Evolutionary conservation across 2,113 vertebrate species (phyloP).

Genomic region (Albula goreensis): DNA sequence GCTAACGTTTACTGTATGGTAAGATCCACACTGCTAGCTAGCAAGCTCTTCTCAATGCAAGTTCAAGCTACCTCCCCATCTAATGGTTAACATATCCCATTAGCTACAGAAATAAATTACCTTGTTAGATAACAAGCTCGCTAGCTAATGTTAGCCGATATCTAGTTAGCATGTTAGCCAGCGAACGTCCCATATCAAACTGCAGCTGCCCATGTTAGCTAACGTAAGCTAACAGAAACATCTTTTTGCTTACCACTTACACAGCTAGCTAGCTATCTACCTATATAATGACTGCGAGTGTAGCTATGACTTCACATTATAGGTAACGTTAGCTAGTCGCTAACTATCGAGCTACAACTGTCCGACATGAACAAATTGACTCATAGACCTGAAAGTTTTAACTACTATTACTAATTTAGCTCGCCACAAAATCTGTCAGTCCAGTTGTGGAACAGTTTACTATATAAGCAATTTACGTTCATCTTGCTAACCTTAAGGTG

Average conservation of each 20-base stretch:
- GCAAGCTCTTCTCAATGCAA: background rate
- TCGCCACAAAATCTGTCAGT: background rate
- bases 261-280: constrained; percentile 19
- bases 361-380: background rate
- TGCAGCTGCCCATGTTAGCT: background rate
- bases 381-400: background rate
- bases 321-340: background rate
- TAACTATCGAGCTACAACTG: background rate
- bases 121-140: constrained; percentile 33
- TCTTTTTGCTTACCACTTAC: background rate
- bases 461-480: background rate
- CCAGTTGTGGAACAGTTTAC: background rate
- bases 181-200: background rate
- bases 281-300: background rate
- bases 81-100: background rate
- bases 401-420: background rate
- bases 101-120: background rate
- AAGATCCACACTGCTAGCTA: background rate
- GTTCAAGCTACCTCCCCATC: background rate
- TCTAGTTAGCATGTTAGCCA: constrained; percentile 1
- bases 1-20: background rate
- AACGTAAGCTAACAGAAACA: background rate
- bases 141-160: constrained; percentile 25
- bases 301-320: background rate
- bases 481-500: constrained; percentile 36